Conservation (phyloP, 2,888 invertebrate species). For the Caenorhabditis becei region DNA sequence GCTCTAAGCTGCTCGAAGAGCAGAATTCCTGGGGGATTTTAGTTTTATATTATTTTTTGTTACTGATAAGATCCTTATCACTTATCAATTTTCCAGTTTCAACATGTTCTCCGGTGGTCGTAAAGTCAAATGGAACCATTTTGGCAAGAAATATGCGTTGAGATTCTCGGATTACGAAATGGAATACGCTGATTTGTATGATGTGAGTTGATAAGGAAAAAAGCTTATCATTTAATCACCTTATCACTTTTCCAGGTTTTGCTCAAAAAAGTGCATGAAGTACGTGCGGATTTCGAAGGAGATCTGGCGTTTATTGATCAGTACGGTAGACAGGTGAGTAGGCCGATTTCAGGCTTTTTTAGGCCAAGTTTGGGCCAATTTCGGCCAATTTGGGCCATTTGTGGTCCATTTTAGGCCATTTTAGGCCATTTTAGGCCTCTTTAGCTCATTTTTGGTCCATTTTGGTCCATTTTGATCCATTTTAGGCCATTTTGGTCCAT, state of each 20-base stretch:
- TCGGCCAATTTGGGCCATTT: too few species aligned
- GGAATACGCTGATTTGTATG: conserved; percentile 77
- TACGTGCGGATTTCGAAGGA: conserved; percentile 78
- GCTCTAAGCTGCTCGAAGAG: background rate
- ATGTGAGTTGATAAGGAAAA: conserved; percentile 65
- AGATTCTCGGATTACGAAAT: conserved; percentile 77
- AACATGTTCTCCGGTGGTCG: conserved; percentile 77
- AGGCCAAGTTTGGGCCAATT: too few species aligned
- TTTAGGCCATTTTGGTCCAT: too few species aligned
- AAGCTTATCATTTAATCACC: background rate
- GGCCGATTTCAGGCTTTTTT: background rate
- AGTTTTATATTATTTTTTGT: background rate
- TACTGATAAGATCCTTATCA: background rate
- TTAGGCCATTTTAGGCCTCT: too few species aligned
- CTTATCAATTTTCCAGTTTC: conserved; percentile 64
- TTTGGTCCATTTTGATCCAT: too few species aligned
- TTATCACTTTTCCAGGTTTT: conserved; percentile 75
- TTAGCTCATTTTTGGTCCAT: too few species aligned
- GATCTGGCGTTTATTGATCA: conserved; percentile 78
- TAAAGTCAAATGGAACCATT: conserved; percentile 79
- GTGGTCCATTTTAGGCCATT: too few species aligned
- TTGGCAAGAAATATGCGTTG: conserved; percentile 78
- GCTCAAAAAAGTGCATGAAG: conserved; percentile 76
- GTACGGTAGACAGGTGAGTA: conserved; percentile 75
- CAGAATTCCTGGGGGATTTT: background rate